These are phyloP conservation scores for Calliphora vomitoria DNA, from an alignment of 2,888 invertebrate genomes.

Conservation along the genomic window DNA sequence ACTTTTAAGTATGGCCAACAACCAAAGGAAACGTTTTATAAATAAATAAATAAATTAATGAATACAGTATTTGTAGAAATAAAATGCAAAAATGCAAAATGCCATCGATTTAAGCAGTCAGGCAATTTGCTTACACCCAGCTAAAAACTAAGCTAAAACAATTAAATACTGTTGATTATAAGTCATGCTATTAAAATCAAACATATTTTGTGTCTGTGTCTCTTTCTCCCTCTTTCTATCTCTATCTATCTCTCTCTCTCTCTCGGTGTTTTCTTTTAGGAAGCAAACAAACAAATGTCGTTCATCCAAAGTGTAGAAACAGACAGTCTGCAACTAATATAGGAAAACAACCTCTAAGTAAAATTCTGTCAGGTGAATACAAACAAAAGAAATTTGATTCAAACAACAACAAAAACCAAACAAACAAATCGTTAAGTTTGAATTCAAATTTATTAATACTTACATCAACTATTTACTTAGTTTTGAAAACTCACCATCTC, in stretches of 20 bases:
- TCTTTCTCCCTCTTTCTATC: conserved; percentile 35
- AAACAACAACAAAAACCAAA: conserved; percentile 16
- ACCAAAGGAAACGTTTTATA: background rate
- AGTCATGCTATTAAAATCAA: conserved; percentile 29
- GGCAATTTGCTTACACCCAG: conserved; percentile 47
- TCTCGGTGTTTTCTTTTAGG: conserved; percentile 79
- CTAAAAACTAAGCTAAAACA: background rate
- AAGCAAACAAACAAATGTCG: conserved; percentile 82
- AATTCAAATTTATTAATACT: background rate
- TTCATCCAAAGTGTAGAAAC: conserved; percentile 83
- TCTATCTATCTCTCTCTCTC: conserved; percentile 40
- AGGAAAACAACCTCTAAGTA: conserved; percentile 82
- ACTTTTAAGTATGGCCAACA: conserved; percentile 57
- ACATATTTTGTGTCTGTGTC: conserved; percentile 34
- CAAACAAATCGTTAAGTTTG: conserved; percentile 4
- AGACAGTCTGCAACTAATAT: conserved; percentile 81
- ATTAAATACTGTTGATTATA: conserved; percentile 52
- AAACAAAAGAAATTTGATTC: conserved; percentile 13
- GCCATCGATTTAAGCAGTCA: conserved; percentile 48
- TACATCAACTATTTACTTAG: conserved; percentile 9
- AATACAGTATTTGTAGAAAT: conserved; percentile 25
- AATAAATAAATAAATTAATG: background rate
- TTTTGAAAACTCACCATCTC: conserved; percentile 9
- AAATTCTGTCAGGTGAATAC: conserved; percentile 82
- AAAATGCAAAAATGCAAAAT: conserved; percentile 37